Percentiles rank a stretch among this genome's conserved stretches.
phyloP scores from a whole-genome alignment of 2,888 invertebrate genomes.

The Platynereis dumerilii region DNA sequence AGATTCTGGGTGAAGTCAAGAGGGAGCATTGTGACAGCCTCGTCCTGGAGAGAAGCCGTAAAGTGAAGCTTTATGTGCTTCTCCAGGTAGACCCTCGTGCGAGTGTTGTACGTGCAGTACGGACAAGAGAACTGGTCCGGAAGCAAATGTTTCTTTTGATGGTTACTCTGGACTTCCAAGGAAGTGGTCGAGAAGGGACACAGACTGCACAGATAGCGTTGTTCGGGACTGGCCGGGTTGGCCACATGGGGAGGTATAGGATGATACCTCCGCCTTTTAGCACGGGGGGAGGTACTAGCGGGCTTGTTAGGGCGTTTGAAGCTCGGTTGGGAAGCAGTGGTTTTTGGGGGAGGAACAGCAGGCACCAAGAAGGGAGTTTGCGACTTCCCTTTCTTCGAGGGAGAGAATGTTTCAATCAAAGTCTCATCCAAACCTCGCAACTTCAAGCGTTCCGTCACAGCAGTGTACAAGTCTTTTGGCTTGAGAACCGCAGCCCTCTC shows the following conservation, averaged over 20 bases:
- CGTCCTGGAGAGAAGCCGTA: background rate
- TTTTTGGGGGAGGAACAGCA: background rate
- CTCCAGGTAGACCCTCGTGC: slow-evolving; percentile 4
- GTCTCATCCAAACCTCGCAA: background rate
- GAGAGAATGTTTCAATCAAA: background rate
- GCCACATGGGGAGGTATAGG: background rate
- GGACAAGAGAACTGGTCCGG: background rate
- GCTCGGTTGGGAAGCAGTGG: background rate
- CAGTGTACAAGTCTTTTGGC: background rate
- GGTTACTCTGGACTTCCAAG: slow-evolving; percentile 2
- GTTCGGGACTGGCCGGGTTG: background rate
- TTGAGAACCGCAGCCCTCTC: background rate
- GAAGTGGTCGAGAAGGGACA: background rate
- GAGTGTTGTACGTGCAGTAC: background rate
- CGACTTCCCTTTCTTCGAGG: background rate
- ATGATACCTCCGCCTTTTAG: background rate
- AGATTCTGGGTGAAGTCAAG: background rate
- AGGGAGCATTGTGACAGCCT: background rate
- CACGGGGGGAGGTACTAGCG: background rate
- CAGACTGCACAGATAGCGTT: background rate
- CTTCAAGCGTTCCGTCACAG: background rate
- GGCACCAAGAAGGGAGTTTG: no score
- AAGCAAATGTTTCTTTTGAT: background rate
- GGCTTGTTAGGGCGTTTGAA: background rate
- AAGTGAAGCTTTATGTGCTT: slow-evolving; percentile 2